These are phyloP conservation scores for Carabus problematicus DNA, from an alignment of 2,888 invertebrate species.

Conservation along the genomic window DNA sequence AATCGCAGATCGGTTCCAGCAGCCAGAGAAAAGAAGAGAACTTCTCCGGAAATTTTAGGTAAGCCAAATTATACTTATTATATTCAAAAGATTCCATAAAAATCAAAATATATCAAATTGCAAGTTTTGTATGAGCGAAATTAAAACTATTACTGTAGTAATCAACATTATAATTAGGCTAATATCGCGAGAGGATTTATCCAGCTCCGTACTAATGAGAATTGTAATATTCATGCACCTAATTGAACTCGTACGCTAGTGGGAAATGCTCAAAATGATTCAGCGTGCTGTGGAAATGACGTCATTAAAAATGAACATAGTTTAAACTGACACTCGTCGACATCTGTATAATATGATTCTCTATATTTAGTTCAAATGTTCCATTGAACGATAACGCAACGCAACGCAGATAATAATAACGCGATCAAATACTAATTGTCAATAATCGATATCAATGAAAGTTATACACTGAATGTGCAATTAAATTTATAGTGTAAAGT, in stretches of 20 bases:
- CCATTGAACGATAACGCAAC: conserved; percentile 18
- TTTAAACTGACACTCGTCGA: conserved; percentile 5
- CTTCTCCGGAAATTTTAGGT: conserved; percentile 58
- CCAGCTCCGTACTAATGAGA: conserved; percentile 1
- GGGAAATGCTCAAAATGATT: conserved; percentile 24
- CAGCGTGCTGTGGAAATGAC: conserved; percentile 20
- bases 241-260: conserved; percentile 9
- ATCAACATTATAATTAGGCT: too few species aligned
- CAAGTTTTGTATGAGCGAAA: too few species aligned
- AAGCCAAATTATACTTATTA: conserved; percentile 45
- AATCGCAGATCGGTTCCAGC: conserved; percentile 57
- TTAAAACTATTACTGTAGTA: too few species aligned
- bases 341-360: conserved; percentile 11
- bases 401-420: too few species aligned
- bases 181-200: too few species aligned
- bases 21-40: conserved; percentile 59
- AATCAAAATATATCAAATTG: background rate
- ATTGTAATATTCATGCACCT: conserved; percentile 13
- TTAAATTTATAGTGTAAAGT: too few species aligned
- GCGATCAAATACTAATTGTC: too few species aligned
- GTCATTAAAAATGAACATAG: conserved; percentile 24
- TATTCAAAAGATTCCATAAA: background rate
- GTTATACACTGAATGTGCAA: too few species aligned
- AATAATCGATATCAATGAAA: too few species aligned
- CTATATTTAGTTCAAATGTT: conserved; percentile 25